Evolutionary conservation across 2,888 invertebrate species (phyloP).

Genomic region (Athetis lepigone): DNA sequence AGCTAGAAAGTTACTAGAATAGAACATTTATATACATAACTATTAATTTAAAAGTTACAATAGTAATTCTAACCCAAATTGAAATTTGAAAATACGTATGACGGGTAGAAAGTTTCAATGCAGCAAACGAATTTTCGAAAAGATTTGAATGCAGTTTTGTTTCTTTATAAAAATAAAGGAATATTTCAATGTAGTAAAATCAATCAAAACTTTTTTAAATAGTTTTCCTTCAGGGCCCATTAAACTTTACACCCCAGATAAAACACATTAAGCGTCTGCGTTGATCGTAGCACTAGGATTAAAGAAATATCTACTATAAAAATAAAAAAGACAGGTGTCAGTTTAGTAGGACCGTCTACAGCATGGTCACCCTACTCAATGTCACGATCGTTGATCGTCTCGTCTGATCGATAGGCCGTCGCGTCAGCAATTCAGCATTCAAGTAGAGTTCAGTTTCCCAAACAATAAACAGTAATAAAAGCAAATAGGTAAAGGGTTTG

Average conservation of each 20-base stretch:
- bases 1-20: conserved; percentile 4
- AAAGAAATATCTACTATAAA: not conserved
- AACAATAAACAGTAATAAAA: conserved; percentile 9
- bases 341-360: not conserved
- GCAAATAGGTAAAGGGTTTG: no score
- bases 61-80: no score
- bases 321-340: not conserved
- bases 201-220: no score
- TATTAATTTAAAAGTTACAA: no score
- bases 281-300: not conserved
- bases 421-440: conserved; percentile 25
- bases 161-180: no score
- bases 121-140: no score
- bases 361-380: conserved; percentile 62
- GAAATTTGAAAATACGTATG: no score
- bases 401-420: conserved; percentile 20
- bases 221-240: no score
- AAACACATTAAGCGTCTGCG: not conserved
- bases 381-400: conserved; percentile 36
- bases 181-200: no score
- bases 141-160: not conserved
- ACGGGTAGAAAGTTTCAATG: no score
- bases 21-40: conserved; percentile 3
- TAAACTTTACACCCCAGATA: no score
- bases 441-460: conserved; percentile 7